phyloP scores from a whole-genome alignment of 2,113 vertebrate genomes.

The Pteropus alecto region DNA sequence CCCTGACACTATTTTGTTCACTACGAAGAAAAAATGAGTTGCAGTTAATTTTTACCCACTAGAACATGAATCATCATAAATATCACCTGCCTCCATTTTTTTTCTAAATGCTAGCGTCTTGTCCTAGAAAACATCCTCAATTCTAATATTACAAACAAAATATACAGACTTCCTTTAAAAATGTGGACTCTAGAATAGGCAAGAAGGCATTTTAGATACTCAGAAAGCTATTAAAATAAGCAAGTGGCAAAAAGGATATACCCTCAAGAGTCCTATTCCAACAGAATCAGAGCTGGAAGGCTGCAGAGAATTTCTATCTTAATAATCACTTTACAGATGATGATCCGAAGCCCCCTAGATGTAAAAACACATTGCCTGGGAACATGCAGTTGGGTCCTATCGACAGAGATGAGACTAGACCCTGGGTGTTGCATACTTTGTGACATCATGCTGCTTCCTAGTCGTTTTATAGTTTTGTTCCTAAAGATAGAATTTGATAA shows the following conservation, averaged over 20 bases:
- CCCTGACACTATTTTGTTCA: not conserved
- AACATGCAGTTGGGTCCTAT: not conserved
- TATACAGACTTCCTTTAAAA: not conserved
- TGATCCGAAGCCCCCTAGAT: not conserved
- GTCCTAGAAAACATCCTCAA: not conserved
- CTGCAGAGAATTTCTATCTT: not conserved
- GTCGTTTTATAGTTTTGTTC: not conserved
- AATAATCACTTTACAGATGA: not conserved
- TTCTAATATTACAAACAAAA: not conserved
- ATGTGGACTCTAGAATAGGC: not conserved
- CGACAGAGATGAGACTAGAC: not conserved
- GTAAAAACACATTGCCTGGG: not conserved
- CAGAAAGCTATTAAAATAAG: not conserved
- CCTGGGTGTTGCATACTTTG: not conserved
- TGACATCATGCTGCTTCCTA: not conserved
- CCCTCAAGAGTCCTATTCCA: not conserved
- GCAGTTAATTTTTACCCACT: not conserved
- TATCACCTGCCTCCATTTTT: not conserved
- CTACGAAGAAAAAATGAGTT: not conserved
- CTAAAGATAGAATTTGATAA: slow-evolving; percentile 8
- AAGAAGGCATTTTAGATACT: not conserved
- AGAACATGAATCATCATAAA: not conserved
- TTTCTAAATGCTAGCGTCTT: not conserved
- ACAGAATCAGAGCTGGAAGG: not conserved
- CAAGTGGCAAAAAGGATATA: not conserved